Evolutionary conservation across 2,888 invertebrate species (phyloP).

Genomic region (Sycophila texana): DNA sequence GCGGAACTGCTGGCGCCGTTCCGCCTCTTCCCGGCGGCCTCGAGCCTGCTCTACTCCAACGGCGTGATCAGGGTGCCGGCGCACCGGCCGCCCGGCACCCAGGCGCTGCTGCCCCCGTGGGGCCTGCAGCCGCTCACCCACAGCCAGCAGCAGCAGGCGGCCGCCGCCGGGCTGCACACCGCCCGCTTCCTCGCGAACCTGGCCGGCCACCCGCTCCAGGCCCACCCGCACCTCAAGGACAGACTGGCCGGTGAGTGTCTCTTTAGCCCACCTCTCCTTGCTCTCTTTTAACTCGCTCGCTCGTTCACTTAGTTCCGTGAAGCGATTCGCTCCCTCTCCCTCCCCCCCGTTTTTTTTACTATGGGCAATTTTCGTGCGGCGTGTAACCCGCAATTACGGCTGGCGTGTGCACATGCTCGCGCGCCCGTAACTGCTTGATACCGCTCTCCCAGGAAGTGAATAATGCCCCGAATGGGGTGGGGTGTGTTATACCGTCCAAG

Average conservation of each 20-base stretch:
- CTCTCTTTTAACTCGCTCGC: background rate
- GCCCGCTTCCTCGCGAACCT: conserved; percentile 73
- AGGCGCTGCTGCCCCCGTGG: conserved; percentile 63
- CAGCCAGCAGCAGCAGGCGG: conserved; percentile 70
- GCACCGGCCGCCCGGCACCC: conserved; percentile 81
- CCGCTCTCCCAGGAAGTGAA: conserved; percentile 15
- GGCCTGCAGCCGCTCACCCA: conserved; percentile 63
- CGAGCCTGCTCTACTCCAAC: conserved; percentile 75
- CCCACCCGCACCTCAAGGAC: conserved; percentile 73
- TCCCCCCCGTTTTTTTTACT: background rate
- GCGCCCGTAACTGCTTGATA: background rate
- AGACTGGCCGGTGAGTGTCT: conserved; percentile 70
- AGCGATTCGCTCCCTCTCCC: conserved; percentile 4
- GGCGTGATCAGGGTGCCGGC: conserved; percentile 89
- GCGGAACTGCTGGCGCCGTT: conserved; percentile 63
- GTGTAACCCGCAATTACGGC: conserved; percentile 15
- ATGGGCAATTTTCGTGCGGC: background rate
- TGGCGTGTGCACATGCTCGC: background rate
- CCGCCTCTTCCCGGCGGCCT: conserved; percentile 68
- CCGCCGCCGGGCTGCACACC: conserved; percentile 71
- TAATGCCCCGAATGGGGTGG: background rate
- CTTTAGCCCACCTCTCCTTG: background rate
- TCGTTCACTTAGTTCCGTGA: background rate
- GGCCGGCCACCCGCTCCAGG: conserved; percentile 72
- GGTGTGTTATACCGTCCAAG: background rate